A percentile compares a stretch with the other conserved stretches of the same genome.
These are phyloP conservation scores for Alexandromys fortis DNA, from an alignment of 2,113 vertebrate species.

Conservation along the genomic window DNA sequence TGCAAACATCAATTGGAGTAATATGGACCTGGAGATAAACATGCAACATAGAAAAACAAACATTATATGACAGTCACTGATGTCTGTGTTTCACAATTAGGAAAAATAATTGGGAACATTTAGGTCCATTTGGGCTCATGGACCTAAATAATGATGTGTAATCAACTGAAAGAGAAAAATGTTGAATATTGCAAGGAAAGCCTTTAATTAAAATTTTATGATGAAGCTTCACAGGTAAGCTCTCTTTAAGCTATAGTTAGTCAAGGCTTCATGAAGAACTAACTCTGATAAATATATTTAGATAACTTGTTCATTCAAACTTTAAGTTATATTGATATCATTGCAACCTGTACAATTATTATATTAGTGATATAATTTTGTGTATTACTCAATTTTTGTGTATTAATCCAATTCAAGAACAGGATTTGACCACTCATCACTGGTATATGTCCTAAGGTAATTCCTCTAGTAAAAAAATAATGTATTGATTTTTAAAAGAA, in stretches of 20 bases:
- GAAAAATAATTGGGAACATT: neutral
- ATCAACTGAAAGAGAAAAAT: neutral
- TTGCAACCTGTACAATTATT: neutral
- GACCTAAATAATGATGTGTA: neutral
- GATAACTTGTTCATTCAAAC: constrained; percentile 13
- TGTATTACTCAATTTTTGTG: neutral
- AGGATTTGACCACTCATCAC: neutral
- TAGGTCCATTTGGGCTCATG: neutral
- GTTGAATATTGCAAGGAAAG: neutral
- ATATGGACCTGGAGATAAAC: neutral
- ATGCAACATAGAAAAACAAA: neutral
- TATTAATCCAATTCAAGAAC: neutral
- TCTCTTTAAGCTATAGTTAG: neutral
- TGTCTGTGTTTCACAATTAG: neutral
- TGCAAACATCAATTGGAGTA: neutral
- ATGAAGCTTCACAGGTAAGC: neutral
- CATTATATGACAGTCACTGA: neutral
- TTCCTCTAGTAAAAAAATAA: neutral
- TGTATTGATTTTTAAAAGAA: neutral
- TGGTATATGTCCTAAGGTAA: neutral
- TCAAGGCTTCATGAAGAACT: neutral
- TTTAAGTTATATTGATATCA: neutral
- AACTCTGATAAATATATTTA: neutral
- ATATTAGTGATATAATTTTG: neutral
- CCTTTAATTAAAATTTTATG: neutral